These are phyloP conservation scores for Agonopterix heracliana DNA, from an alignment of 2,888 invertebrate species.

Conservation along the genomic window DNA sequence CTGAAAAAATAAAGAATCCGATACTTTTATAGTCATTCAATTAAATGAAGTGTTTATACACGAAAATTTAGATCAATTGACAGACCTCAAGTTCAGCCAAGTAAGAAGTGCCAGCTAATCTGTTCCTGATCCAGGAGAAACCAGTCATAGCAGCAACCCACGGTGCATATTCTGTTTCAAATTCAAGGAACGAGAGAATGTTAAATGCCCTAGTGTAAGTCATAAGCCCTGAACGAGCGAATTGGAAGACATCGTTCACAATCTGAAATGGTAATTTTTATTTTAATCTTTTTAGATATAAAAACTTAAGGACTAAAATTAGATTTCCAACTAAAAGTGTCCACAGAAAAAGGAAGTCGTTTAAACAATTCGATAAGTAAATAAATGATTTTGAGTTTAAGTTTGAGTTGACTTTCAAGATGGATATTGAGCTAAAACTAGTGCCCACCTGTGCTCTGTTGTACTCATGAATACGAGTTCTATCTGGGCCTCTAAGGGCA, in stretches of 20 bases:
- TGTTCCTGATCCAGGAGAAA: slow-evolving; percentile 67
- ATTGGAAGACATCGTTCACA: slow-evolving; percentile 86
- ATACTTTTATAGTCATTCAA: neutral
- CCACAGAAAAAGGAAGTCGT: too few species aligned
- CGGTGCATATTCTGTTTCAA: slow-evolving; percentile 84
- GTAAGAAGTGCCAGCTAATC: slow-evolving; percentile 37
- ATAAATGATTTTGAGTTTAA: too few species aligned
- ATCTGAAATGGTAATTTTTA: slow-evolving; percentile 42
- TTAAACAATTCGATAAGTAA: too few species aligned
- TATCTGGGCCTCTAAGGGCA: slow-evolving; percentile 47
- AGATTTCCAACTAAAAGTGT: neutral
- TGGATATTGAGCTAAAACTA: too few species aligned
- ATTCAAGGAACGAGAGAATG: slow-evolving; percentile 80
- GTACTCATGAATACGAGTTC: slow-evolving; percentile 72
- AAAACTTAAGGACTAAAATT: neutral
- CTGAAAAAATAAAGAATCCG: slow-evolving; percentile 23
- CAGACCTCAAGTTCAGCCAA: slow-evolving; percentile 11
- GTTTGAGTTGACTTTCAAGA: too few species aligned
- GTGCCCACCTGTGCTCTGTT: slow-evolving; percentile 82
- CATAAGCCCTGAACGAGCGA: slow-evolving; percentile 81
- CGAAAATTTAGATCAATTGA: neutral
- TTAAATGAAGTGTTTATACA: neutral
- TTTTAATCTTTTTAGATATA: too few species aligned
- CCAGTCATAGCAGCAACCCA: slow-evolving; percentile 82
- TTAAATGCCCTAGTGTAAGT: slow-evolving; percentile 78